phyloP scores from a whole-genome alignment of 2,113 vertebrate genomes.

The Bubo scandiacus region DNA sequence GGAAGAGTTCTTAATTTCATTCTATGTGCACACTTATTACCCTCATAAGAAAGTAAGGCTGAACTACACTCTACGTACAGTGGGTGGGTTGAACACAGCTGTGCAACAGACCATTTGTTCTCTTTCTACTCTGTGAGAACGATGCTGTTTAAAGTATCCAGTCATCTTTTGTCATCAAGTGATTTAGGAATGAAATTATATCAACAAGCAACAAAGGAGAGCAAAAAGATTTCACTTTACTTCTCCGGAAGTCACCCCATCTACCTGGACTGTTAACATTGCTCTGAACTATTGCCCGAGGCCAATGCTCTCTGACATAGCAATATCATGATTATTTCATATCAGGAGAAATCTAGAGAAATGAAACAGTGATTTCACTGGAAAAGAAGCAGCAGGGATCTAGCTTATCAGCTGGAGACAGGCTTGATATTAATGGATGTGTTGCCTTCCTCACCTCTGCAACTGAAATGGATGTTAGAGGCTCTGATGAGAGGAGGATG shows the following conservation, averaged over 20 bases:
- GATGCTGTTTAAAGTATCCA: slow-evolving; percentile 8
- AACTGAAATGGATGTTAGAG: neutral
- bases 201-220: neutral
- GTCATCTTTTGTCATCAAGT: slow-evolving; percentile 36
- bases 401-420: neutral
- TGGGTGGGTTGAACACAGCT: slow-evolving; percentile 61
- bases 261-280: slow-evolving; percentile 12
- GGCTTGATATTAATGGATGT: neutral
- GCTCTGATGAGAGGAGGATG: accelerated
- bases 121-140: slow-evolving; percentile 4
- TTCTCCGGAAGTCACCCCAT: neutral
- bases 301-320: neutral
- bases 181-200: slow-evolving; percentile 40
- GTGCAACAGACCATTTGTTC: slow-evolving; percentile 39
- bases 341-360: neutral
- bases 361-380: slow-evolving; percentile 5
- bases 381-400: slow-evolving; percentile 26
- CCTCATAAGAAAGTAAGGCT: slow-evolving; percentile 39
- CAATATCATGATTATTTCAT: neutral
- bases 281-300: neutral
- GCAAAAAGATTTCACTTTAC: neutral
- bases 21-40: slow-evolving; percentile 39
- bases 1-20: slow-evolving; percentile 47
- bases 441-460: neutral
- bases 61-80: neutral